Conservation (phyloP, 53 echinoderm and acorn worm species). For the Actinopyga echinites region DNA sequence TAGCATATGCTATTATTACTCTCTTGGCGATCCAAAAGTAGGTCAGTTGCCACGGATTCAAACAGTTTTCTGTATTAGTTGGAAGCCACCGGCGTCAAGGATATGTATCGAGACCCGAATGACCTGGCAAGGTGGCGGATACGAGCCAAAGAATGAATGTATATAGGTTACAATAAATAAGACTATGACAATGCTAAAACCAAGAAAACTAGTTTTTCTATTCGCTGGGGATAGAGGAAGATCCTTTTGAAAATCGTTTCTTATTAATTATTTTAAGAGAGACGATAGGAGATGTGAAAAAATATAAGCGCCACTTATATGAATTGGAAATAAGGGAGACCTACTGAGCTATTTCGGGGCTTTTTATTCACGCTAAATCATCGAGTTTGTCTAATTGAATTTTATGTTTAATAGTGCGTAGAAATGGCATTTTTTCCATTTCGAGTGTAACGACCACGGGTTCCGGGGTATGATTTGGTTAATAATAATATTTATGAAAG, state of each 20-base stretch:
- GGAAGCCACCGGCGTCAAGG: slow-evolving; percentile 2
- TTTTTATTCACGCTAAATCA: slow-evolving; percentile 11
- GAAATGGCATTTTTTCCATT: background rate
- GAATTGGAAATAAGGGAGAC: slow-evolving; percentile 17
- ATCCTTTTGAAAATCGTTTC: slow-evolving; percentile 6
- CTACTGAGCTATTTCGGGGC: background rate
- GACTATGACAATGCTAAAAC: background rate
- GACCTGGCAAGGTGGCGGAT: slow-evolving; percentile 15
- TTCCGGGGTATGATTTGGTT: background rate
- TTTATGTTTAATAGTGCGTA: slow-evolving; percentile 30
- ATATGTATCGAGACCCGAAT: slow-evolving; percentile 18
- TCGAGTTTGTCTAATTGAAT: slow-evolving; percentile 22
- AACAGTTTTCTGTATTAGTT: background rate
- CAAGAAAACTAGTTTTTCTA: slow-evolving; percentile 20
- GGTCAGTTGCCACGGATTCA: slow-evolving; percentile 12
- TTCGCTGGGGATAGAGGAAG: slow-evolving; percentile 10
- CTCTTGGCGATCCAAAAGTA: slow-evolving; percentile 25
- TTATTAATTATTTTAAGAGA: background rate
- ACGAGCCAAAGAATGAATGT: background rate
- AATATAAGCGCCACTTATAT: slow-evolving; percentile 34
- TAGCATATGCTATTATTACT: slow-evolving; percentile 4
- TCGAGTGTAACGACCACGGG: slow-evolving; percentile 4
- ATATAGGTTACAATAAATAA: slow-evolving; percentile 25
- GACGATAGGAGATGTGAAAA: slow-evolving; percentile 10
- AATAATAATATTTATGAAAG: background rate